phyloP scores from a whole-genome alignment of 2,888 invertebrate genomes.

The Panopea generosa region DNA sequence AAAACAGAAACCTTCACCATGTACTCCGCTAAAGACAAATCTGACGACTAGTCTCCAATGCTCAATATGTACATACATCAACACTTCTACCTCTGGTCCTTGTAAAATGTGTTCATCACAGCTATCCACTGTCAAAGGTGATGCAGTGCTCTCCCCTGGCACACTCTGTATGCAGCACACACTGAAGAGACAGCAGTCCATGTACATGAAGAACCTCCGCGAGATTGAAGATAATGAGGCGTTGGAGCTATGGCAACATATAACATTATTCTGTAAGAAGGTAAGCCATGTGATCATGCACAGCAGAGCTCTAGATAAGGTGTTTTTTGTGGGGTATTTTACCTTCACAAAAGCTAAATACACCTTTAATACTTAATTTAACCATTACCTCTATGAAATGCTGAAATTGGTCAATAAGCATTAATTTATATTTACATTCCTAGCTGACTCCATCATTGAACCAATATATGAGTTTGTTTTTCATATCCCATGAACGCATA shows the following conservation, averaged over 20 bases:
- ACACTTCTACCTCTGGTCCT: slow-evolving; percentile 49
- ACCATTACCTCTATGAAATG: too few species aligned
- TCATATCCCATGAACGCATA: too few species aligned
- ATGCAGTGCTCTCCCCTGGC: slow-evolving; percentile 50
- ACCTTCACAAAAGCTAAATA: too few species aligned
- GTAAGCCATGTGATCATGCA: slow-evolving; percentile 86
- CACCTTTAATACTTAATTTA: too few species aligned
- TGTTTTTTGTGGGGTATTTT: too few species aligned
- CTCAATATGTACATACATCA: slow-evolving; percentile 71
- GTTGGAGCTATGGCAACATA: slow-evolving; percentile 95
- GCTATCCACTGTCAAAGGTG: slow-evolving; percentile 20
- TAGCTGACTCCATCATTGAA: too few species aligned
- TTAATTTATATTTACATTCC: too few species aligned
- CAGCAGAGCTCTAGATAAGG: too few species aligned
- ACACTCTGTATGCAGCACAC: slow-evolving; percentile 51
- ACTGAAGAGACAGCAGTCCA: slow-evolving; percentile 88
- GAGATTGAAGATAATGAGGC: slow-evolving; percentile 94
- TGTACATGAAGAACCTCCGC: slow-evolving; percentile 93
- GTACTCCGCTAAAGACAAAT: slow-evolving; percentile 16
- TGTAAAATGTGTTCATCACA: slow-evolving; percentile 68
- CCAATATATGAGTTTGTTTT: too few species aligned
- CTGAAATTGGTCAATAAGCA: too few species aligned
- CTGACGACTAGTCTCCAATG: slow-evolving; percentile 50
- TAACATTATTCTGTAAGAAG: slow-evolving; percentile 94
- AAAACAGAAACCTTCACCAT: slow-evolving; percentile 7